Evolutionary conservation across 2,888 invertebrate species (phyloP).

Genomic region (Sarcophaga carnaria): DNA sequence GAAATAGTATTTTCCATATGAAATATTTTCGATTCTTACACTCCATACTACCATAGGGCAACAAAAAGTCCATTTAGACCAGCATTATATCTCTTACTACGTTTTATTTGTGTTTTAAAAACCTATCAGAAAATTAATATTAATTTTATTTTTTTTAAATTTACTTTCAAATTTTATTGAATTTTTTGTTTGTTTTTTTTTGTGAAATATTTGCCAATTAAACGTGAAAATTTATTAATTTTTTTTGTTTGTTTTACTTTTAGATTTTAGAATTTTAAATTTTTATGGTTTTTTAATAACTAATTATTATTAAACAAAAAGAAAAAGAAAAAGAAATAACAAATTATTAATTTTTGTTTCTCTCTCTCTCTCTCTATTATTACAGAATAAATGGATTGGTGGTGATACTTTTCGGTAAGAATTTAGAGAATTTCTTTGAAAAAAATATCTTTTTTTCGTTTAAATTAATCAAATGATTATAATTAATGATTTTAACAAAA

Average conservation of each 20-base stretch:
- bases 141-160: no score
- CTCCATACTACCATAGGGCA: no score
- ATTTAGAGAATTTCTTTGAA: background rate
- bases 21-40: no score
- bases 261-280: background rate
- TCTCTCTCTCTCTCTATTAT: slow-evolving; percentile 16
- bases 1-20: no score
- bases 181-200: background rate
- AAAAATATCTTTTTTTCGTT: background rate
- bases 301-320: background rate
- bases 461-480: background rate
- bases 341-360: slow-evolving; percentile 15
- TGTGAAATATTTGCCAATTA: background rate
- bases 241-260: no score
- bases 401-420: slow-evolving; percentile 48
- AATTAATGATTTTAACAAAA: background rate
- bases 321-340: background rate
- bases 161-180: no score
- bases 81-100: no score
- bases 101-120: no score
- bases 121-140: no score
- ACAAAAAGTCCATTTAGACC: no score
- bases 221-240: no score
- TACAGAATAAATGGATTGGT: slow-evolving; percentile 51
- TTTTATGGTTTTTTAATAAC: background rate